phyloP scores from a whole-genome alignment of 2,888 invertebrate species.

The Ommatoiulus sabulosus region DNA sequence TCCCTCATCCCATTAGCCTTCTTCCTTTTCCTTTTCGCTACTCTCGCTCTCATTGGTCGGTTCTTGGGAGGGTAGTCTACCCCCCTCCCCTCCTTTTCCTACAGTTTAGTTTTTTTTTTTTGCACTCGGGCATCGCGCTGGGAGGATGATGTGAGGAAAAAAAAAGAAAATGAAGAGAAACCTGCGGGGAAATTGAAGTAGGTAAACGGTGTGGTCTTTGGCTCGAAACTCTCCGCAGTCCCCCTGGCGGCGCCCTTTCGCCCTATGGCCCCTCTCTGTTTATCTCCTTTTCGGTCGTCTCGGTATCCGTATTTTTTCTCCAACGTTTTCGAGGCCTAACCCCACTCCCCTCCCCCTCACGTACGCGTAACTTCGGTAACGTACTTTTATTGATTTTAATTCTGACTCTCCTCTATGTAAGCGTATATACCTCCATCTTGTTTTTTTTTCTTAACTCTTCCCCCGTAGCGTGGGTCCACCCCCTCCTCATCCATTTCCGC shows the following conservation, averaged over 20 bases:
- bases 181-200: constrained; percentile 32
- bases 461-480: neutral
- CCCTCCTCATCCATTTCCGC: constrained; percentile 21
- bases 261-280: constrained; percentile 13
- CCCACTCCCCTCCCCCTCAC: neutral
- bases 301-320: neutral
- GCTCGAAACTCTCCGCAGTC: neutral
- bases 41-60: neutral
- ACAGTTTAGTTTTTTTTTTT: neutral
- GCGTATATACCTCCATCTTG: neutral
- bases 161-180: constrained; percentile 31
- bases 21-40: constrained; percentile 3
- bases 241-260: constrained; percentile 4
- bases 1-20: neutral
- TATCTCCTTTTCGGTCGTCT: constrained; percentile 25
- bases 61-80: neutral
- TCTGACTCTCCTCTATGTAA: neutral
- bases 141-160: constrained; percentile 1
- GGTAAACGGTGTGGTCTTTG: constrained; percentile 36
- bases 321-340: neutral
- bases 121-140: neutral
- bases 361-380: constrained; percentile 34
- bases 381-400: constrained; percentile 26
- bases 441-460: constrained; percentile 42
- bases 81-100: neutral